A percentile compares a stretch with the other conserved stretches of the same genome.
These are phyloP conservation scores for Drosophila sechellia DNA, from an alignment of 1,140 invertebrate species.

Conservation along the genomic window DNA sequence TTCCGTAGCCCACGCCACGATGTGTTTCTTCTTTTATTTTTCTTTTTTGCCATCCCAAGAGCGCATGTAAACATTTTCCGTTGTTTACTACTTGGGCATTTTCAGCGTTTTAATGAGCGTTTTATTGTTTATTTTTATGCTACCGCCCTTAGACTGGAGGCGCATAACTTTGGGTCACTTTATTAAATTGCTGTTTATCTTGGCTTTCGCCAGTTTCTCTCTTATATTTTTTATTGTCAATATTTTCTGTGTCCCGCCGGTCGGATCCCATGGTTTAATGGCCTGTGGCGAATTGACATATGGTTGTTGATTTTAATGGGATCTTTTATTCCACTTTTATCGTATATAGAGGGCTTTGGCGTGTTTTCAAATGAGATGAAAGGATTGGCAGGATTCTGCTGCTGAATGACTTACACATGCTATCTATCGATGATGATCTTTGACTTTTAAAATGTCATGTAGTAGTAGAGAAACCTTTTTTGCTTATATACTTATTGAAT, in stretches of 20 bases:
- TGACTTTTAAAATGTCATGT: neutral
- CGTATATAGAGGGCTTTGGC: slow-evolving; percentile 3
- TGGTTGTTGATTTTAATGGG: slow-evolving; percentile 66
- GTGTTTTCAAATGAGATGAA: slow-evolving; percentile 11
- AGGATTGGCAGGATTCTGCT: slow-evolving; percentile 7
- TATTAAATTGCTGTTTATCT: slow-evolving; percentile 75
- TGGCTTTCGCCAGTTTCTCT: slow-evolving; percentile 22
- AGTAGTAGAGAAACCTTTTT: too few species aligned
- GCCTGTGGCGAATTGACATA: slow-evolving; percentile 63
- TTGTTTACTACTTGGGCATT: slow-evolving; percentile 49
- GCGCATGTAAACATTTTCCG: slow-evolving; percentile 34
- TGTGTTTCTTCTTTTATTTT: slow-evolving; percentile 7
- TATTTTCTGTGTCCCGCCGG: slow-evolving; percentile 17
- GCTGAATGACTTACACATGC: neutral
- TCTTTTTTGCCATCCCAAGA: slow-evolving; percentile 4
- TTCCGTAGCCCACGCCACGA: slow-evolving; percentile 25
- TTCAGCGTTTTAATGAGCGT: slow-evolving; percentile 53
- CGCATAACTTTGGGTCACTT: slow-evolving; percentile 62
- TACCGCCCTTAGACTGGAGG: slow-evolving; percentile 21
- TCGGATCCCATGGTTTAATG: slow-evolving; percentile 43
- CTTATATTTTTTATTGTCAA: slow-evolving; percentile 30
- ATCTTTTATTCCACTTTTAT: slow-evolving; percentile 41
- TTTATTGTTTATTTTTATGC: slow-evolving; percentile 70
- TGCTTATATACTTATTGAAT: too few species aligned
- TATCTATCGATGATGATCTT: too few species aligned